Conservation (phyloP, 2,113 vertebrate species). For the Hippocampus mohnikei region DNA sequence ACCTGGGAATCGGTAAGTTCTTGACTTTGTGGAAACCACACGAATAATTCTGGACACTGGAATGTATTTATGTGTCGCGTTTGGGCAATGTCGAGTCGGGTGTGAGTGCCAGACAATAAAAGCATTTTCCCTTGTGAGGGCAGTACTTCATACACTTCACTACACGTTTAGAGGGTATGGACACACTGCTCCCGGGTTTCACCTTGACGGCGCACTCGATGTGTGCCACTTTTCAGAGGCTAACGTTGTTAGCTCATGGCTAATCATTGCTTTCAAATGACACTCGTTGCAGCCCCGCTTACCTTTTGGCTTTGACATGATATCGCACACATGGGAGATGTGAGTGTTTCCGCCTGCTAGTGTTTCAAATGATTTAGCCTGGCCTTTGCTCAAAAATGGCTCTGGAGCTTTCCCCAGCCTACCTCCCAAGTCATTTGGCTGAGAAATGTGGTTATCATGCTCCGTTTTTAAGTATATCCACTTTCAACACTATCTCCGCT, state of each 20-base stretch:
- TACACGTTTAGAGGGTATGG: too few relatives aligned
- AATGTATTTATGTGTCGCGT: background rate
- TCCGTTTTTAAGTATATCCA: too few relatives aligned
- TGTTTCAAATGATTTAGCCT: too few relatives aligned
- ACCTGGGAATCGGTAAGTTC: conserved; percentile 78
- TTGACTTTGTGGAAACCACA: background rate
- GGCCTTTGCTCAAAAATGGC: too few relatives aligned
- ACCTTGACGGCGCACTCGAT: too few relatives aligned
- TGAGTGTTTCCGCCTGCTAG: too few relatives aligned
- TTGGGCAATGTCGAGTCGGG: background rate
- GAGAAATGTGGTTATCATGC: too few relatives aligned
- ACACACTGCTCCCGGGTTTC: too few relatives aligned
- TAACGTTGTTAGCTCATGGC: background rate
- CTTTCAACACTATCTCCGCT: background rate
- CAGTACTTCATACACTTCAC: background rate
- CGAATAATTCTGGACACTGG: background rate
- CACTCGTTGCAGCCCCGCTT: background rate
- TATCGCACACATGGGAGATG: too few relatives aligned
- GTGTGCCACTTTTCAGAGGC: too few relatives aligned
- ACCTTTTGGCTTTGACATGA: background rate
- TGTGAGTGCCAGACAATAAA: background rate
- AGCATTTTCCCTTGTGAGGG: background rate
- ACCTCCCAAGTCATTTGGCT: too few relatives aligned
- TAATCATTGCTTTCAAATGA: background rate
- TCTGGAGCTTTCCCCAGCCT: too few relatives aligned